A percentile compares a stretch with the other conserved stretches of the same genome.
These are phyloP conservation scores for Phrynosoma platyrhinos DNA, from an alignment of 2,113 vertebrate genomes.

Conservation along the genomic window DNA sequence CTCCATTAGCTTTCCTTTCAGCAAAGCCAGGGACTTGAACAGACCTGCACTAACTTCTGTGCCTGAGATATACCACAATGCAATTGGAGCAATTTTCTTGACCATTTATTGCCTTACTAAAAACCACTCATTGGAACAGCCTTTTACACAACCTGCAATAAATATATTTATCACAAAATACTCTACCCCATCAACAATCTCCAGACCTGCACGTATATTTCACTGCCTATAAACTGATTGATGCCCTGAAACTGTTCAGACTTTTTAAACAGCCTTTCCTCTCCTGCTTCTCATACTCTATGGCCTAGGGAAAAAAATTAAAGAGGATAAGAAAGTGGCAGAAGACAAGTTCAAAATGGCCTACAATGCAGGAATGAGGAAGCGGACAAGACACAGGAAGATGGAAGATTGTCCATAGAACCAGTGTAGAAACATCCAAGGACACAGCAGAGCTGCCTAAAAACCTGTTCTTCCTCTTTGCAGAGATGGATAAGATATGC, in stretches of 20 bases:
- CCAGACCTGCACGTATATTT: constrained; percentile 39
- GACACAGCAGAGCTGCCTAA: background rate
- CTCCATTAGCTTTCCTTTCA: rapidly evolving
- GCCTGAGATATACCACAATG: background rate
- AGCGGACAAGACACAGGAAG: too few species aligned
- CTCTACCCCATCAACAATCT: constrained; percentile 13
- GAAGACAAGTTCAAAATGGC: constrained; percentile 1
- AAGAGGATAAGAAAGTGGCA: background rate
- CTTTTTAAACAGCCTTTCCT: background rate
- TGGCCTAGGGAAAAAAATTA: background rate
- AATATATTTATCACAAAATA: constrained; percentile 46
- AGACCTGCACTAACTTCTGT: background rate
- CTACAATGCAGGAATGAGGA: background rate
- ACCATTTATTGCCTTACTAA: constrained; percentile 51
- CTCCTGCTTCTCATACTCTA: background rate
- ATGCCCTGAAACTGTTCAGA: constrained; percentile 10
- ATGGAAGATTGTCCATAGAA: background rate
- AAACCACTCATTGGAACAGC: constrained; percentile 23
- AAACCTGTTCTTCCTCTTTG: background rate
- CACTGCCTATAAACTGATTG: constrained; percentile 33
- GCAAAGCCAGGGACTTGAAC: rapidly evolving
- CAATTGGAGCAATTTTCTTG: constrained; percentile 20
- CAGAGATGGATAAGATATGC: background rate
- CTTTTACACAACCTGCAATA: constrained; percentile 25
- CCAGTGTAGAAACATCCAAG: background rate